Evolutionary conservation across 2,797 vertebrate species (phyloP).

Genomic region (Pseudocheirus occidentalis): DNA sequence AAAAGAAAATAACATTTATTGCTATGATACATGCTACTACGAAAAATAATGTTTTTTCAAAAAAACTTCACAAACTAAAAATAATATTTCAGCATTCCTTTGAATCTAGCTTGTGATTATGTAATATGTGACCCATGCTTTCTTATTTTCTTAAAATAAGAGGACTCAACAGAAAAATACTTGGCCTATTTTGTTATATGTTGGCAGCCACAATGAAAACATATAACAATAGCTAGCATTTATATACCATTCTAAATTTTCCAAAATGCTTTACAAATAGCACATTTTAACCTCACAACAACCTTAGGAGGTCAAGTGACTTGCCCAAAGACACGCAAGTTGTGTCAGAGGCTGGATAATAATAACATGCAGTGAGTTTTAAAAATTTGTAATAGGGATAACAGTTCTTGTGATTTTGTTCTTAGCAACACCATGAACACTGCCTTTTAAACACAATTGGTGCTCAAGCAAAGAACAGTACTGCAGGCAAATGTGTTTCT

Average conservation of each 20-base stretch:
- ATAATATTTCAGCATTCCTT: slow-evolving; percentile 80
- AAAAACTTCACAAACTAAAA: slow-evolving; percentile 70
- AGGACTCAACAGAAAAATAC: slow-evolving; percentile 60
- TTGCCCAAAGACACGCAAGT: neutral
- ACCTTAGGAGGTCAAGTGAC: neutral
- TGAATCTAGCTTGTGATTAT: slow-evolving; percentile 73
- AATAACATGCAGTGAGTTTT: slow-evolving; percentile 62
- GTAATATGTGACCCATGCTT: slow-evolving; percentile 74
- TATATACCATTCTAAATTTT: neutral
- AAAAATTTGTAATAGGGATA: slow-evolving; percentile 52
- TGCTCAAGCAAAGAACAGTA: slow-evolving; percentile 72
- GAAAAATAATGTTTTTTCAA: slow-evolving; percentile 39
- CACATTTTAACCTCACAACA: neutral
- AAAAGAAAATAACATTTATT: slow-evolving; percentile 83
- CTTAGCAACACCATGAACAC: slow-evolving; percentile 69
- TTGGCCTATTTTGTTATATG: slow-evolving; percentile 63
- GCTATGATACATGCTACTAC: slow-evolving; percentile 77
- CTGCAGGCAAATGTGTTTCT: slow-evolving; percentile 58
- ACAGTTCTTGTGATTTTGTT: slow-evolving; percentile 60
- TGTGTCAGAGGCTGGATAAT: neutral
- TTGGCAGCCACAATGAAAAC: slow-evolving; percentile 65
- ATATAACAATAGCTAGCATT: neutral
- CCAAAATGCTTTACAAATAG: neutral
- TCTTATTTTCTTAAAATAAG: slow-evolving; percentile 74
- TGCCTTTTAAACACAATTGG: slow-evolving; percentile 55